phyloP scores from a whole-genome alignment of 2,888 invertebrate genomes.

The Troilus luridus region DNA sequence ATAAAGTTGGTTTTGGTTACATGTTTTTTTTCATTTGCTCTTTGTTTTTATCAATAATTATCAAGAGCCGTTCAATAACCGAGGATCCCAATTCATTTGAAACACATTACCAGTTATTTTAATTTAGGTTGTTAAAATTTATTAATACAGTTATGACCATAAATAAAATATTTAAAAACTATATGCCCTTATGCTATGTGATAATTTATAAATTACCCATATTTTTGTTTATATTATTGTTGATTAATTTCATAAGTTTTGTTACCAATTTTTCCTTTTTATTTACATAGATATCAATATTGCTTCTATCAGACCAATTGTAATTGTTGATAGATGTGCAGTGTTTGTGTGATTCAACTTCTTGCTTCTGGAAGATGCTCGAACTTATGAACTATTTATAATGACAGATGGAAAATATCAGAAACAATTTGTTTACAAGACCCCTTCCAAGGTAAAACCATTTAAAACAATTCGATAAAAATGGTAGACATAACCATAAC shows the following conservation, averaged over 20 bases:
- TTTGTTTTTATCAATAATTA: not conserved
- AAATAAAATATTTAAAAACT: too few species aligned
- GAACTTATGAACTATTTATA: not conserved
- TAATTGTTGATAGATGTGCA: slow-evolving; percentile 21
- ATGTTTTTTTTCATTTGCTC: not conserved
- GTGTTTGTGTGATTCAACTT: not conserved
- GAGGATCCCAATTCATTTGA: too few species aligned
- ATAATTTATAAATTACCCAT: not conserved
- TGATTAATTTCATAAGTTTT: not conserved
- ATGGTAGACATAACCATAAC: not conserved
- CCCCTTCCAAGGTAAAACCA: slow-evolving; percentile 60
- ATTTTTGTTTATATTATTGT: not conserved
- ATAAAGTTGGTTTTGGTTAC: not conserved
- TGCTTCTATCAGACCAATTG: not conserved
- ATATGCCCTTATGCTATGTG: not conserved
- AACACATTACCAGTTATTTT: too few species aligned
- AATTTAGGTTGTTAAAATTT: too few species aligned
- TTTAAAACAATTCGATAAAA: not conserved
- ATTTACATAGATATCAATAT: not conserved
- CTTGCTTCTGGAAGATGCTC: not conserved
- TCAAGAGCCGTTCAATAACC: not conserved
- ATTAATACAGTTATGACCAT: too few species aligned
- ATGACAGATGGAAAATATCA: slow-evolving; percentile 52
- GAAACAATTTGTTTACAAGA: slow-evolving; percentile 62
- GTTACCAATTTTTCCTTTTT: not conserved